Conservation (phyloP, 2,888 invertebrate species). For the Xanthorhoe designata region DNA sequence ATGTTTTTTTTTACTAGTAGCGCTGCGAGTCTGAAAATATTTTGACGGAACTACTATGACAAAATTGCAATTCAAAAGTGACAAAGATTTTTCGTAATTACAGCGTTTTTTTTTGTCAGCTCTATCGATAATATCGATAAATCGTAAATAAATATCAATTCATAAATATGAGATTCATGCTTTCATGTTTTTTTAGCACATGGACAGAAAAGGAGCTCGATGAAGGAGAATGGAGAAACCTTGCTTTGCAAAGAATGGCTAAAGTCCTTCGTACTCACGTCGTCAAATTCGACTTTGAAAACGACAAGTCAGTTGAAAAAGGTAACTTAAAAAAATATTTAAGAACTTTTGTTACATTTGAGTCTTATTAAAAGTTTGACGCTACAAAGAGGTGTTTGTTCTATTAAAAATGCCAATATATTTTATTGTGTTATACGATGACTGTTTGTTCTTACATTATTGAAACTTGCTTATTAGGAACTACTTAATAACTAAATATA, state of each 20-base stretch:
- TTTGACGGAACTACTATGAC: no score
- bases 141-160: no score
- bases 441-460: not conserved
- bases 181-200: conserved; percentile 50
- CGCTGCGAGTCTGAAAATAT: no score
- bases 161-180: not conserved
- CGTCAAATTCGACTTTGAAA: conserved; percentile 87
- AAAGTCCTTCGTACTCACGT: conserved; percentile 87
- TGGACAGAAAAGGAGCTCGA: conserved; percentile 77
- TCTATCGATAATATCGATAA: not conserved
- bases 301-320: conserved; percentile 67
- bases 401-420: no score
- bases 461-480: not conserved
- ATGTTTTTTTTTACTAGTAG: no score
- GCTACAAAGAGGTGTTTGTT: no score
- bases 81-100: no score
- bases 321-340: conserved; percentile 53
- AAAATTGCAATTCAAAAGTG: no score
- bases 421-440: not conserved
- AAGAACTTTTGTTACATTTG: not conserved
- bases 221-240: conserved; percentile 84
- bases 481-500: no score
- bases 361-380: not conserved
- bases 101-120: not conserved
- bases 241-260: conserved; percentile 85